Conservation (phyloP, 2,797 vertebrate genomes). For the Echeneis naucrates region DNA sequence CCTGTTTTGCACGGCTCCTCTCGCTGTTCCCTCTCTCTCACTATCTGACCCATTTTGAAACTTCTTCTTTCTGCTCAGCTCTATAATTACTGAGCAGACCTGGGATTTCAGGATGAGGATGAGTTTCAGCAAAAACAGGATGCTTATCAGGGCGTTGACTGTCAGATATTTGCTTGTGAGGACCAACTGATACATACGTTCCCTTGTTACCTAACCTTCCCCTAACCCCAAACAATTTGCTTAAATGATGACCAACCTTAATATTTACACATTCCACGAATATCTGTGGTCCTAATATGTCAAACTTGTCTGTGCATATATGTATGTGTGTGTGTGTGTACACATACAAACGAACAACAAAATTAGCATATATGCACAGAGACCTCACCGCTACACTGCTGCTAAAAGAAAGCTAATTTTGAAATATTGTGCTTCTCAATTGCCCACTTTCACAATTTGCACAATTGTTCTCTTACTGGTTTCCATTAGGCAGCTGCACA, state of each 20-base stretch:
- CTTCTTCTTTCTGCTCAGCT: constrained; percentile 28
- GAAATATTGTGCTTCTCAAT: not conserved
- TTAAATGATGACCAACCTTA: too few relatives aligned
- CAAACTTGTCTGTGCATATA: not conserved
- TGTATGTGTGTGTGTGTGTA: too few relatives aligned
- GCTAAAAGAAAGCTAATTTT: not conserved
- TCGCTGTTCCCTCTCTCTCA: constrained; percentile 2
- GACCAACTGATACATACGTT: not conserved
- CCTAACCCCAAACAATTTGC: not conserved
- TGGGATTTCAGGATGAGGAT: constrained; percentile 30
- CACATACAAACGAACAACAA: not conserved
- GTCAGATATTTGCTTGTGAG: constrained; percentile 17
- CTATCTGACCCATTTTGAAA: constrained; percentile 48
- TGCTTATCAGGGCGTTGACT: constrained; percentile 43
- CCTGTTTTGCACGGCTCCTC: constrained; percentile 16
- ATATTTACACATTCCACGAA: too few relatives aligned
- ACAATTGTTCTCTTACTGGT: constrained; percentile 5
- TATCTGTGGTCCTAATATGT: too few relatives aligned
- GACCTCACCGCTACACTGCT: not conserved
- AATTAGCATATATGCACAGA: not conserved
- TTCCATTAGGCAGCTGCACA: constrained; percentile 10
- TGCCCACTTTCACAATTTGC: constrained; percentile 1
- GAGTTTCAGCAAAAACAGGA: constrained; percentile 64
- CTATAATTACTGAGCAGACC: constrained; percentile 35
- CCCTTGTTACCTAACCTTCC: not conserved